Evolutionary conservation across 2,113 vertebrate species (phyloP), one percentile per base, ranked within the genome.

Genomic region (Crotophaga sulcirostris): DNA sequence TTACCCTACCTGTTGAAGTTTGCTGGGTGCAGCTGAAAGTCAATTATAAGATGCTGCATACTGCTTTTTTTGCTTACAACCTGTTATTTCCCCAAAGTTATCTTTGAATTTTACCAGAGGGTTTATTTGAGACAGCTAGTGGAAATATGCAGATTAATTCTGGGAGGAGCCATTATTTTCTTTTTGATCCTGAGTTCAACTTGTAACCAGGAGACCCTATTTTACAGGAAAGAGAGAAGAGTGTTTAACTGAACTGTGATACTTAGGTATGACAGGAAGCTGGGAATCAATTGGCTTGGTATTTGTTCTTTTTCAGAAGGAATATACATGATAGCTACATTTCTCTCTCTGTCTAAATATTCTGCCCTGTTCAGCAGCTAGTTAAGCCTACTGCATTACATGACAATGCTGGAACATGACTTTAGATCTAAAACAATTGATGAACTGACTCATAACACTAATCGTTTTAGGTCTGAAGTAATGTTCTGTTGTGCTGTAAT

Each of bases 381-480:
- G 72, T 87, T 88, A 91, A 90, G 49, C 55, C 42, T 58, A 25
- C 63, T 84, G 45, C 38, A 56, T 81, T 90, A 72, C 52, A 94
- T 70, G 72, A 93, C 75, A 95, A 75, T 89, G 83, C 68, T 95
- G 89, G 95, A 97, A 89, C 80, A 72, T 64, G 47, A 64, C 31
- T 92, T 90, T 67, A 88, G 44, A 60, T 88, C 52, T 92, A 93
- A 97, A 93, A 88, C 63, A 92, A 92, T 92, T 92, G 88, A 79
- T 93, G 63, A 90, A 90, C 64, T 96, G 94, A 96, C 52, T 96
- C 94, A 95, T 88, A 93, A 40, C n/a, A 13, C 42, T 96, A 93
- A 97, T 93, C 26, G 2, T n/a, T 95, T 96, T 96, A 93, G 34
- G 47, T 84, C 82, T 96, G 94, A 94, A 96, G 47, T 59, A 87